These are phyloP conservation scores for Balearica regulorum DNA, from an alignment of 2,797 vertebrate species.

Conservation along the genomic window DNA sequence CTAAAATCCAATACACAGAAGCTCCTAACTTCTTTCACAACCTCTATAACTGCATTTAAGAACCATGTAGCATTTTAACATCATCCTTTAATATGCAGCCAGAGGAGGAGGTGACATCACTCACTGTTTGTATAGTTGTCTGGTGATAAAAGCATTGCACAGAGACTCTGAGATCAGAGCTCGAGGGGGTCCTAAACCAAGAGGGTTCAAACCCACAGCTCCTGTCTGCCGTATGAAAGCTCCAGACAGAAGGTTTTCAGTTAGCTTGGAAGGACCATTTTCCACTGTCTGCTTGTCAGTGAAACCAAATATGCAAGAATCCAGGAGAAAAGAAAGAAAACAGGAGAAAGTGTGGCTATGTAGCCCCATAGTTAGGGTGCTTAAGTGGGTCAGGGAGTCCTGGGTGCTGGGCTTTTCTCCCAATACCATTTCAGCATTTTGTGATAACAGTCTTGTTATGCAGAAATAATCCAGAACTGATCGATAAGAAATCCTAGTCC, in stretches of 20 bases:
- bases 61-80: not conserved
- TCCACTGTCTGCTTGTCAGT: not conserved
- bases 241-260: not conserved
- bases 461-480: not conserved
- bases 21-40: not conserved
- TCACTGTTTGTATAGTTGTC: not conserved
- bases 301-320: not conserved
- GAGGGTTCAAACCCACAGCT: not conserved
- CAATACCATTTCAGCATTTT: not conserved
- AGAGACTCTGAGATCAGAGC: not conserved
- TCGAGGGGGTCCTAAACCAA: not conserved
- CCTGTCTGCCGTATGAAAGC: not conserved
- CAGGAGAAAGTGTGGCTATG: not conserved
- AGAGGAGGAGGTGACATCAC: not conserved
- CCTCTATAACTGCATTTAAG: not conserved
- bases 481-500: not conserved
- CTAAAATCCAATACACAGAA: not conserved
- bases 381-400: not conserved
- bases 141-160: not conserved
- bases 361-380: not conserved
- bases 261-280: not conserved
- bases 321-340: not conserved
- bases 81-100: not conserved
- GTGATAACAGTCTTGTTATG: not conserved
- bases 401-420: not conserved